Percentiles rank a stretch among this genome's conserved stretches.
Evolutionary conservation across 1,140 invertebrate species (phyloP).

Genomic region (Lordiphosa stackelbergi): DNA sequence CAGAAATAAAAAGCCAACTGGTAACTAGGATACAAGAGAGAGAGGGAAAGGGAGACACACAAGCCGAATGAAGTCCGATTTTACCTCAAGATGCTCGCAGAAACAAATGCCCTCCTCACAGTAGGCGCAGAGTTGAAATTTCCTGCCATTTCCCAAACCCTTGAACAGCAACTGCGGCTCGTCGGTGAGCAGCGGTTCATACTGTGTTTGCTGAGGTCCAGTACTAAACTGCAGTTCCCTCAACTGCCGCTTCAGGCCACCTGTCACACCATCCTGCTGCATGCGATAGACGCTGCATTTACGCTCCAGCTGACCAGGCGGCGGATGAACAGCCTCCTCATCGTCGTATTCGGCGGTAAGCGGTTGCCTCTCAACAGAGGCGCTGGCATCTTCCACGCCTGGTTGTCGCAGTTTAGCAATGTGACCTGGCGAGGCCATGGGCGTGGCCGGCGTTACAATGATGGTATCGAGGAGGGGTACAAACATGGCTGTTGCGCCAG

Average conservation of each 20-base stretch:
- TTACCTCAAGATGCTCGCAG: slow-evolving; percentile 77
- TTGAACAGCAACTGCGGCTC: slow-evolving; percentile 71
- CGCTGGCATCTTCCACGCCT: slow-evolving; percentile 41
- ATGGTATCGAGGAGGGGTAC: slow-evolving; percentile 69
- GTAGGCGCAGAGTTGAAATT: slow-evolving; percentile 69
- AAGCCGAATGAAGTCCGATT: slow-evolving; percentile 13
- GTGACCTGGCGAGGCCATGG: slow-evolving; percentile 75
- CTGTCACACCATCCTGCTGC: slow-evolving; percentile 46
- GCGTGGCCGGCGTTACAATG: slow-evolving; percentile 77
- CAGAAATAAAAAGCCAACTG: not conserved
- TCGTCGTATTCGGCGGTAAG: slow-evolving; percentile 56
- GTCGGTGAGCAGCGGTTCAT: slow-evolving; percentile 67
- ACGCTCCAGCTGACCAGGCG: slow-evolving; percentile 63
- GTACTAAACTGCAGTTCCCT: slow-evolving; percentile 63
- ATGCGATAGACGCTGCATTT: slow-evolving; percentile 77
- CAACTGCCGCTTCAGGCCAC: slow-evolving; percentile 60
- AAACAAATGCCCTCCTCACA: slow-evolving; percentile 76
- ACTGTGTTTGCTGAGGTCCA: slow-evolving; percentile 60
- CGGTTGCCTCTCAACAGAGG: slow-evolving; percentile 51
- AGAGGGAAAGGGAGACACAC: not conserved
- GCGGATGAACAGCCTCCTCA: slow-evolving; percentile 59
- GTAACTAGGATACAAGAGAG: not conserved
- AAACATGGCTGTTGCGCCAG: slow-evolving; percentile 50
- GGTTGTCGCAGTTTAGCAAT: slow-evolving; percentile 51
- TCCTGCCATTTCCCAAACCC: slow-evolving; percentile 61